Base-by-base conservation (phyloP, 2,113 vertebrate genomes). In the Stigmatopora nigra region DNA sequence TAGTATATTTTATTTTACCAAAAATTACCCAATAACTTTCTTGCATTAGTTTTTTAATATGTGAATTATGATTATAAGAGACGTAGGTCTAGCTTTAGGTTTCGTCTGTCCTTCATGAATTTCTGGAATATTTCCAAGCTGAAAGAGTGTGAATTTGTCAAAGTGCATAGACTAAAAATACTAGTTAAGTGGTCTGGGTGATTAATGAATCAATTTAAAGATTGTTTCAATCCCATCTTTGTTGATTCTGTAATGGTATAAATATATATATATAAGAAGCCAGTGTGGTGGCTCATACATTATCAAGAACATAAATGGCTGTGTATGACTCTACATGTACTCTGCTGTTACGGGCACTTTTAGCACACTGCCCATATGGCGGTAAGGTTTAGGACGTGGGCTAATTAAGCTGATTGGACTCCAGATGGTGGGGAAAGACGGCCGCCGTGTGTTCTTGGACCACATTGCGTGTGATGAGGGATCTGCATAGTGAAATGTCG, bases 401-500 rank as follows among this genome's bases (percentile, higher is more conserved):
- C 53, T 13, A 9, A 79, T 79, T 78, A 75, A 64, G 75, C 63
- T 64, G 64, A 82, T 73, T 71, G 66, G 65, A 31, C 73, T 71
- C 73, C 85, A 81, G 79, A 76, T 83, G 85, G 76, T 70, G 64
- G 56, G 58, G 63, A 57, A 58, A 61, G 63, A 79, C 25, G 13
- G 62, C 51, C 59, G 69, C 15, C 53, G 2, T 1, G 61, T 71
- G 67, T 62, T 79, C 64, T 67, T 35, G 60, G 62, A 57, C 69
- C 71, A 19, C 63, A 71, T 10, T 11, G 76, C 77, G 61, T 59
- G 67, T 46, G 77, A 83, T 79, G 76, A 72, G 51, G 67, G 68
- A 71, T 70, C 74, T 77, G 72, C 66, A 70, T 78, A 67, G 64
- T 67, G 81, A 75, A 74, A 79, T 41, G 9, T 41, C 35, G 6